These are phyloP conservation scores for Protophormia terraenovae DNA, from an alignment of 2,888 invertebrate genomes.

Conservation along the genomic window DNA sequence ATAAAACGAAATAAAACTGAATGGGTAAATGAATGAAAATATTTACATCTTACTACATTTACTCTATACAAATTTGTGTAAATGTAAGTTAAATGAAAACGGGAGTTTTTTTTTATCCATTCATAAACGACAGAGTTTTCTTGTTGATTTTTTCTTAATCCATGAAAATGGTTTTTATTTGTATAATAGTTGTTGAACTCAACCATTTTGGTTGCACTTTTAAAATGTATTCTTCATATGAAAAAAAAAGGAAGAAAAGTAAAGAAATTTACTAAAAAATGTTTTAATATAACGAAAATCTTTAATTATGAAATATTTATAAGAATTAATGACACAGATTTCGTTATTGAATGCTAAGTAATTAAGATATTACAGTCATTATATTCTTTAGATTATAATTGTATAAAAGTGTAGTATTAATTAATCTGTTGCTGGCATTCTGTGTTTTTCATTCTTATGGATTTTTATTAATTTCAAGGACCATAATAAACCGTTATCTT, in stretches of 20 bases:
- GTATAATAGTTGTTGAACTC: slow-evolving; percentile 14
- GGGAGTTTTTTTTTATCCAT: slow-evolving; percentile 13
- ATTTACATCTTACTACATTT: slow-evolving; percentile 1
- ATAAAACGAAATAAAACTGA: background rate
- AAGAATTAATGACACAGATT: background rate
- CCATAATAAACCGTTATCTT: no score
- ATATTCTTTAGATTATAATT: no score
- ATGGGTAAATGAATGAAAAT: slow-evolving; percentile 36
- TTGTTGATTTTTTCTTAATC: background rate
- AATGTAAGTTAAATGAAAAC: background rate
- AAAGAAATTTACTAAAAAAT: background rate
- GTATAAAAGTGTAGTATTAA: no score
- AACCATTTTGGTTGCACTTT: background rate
- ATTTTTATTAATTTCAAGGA: no score
- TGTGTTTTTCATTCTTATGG: no score
- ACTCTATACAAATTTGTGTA: background rate
- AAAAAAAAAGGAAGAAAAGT: background rate
- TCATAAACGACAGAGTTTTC: slow-evolving; percentile 3
- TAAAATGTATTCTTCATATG: background rate
- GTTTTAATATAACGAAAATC: background rate
- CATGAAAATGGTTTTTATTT: slow-evolving; percentile 28
- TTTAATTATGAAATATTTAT: background rate
- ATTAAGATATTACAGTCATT: background rate
- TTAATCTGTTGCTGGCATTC: no score
- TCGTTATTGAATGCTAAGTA: background rate